Percentiles rank a stretch among this genome's conserved stretches.
Conservation (phyloP, 2,113 vertebrate genomes). For the Phainopepla nitens region DNA sequence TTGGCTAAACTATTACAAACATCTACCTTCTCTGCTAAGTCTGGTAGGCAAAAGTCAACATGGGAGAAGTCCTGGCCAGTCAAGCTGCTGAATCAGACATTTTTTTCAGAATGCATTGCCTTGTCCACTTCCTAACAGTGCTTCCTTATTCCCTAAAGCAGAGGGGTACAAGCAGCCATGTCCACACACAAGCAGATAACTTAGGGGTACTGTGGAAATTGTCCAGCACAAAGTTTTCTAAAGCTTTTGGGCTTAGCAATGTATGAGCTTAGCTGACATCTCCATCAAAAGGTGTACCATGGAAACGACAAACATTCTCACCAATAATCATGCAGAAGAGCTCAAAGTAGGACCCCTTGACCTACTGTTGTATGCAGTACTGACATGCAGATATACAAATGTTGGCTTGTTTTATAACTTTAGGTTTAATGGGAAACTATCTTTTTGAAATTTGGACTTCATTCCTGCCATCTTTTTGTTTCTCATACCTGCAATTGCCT, state of each 20-base stretch:
- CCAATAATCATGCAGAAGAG: background rate
- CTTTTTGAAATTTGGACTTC: background rate
- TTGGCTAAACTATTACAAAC: background rate
- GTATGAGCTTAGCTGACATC: background rate
- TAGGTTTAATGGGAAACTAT: background rate
- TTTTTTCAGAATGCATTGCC: background rate
- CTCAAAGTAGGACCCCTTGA: background rate
- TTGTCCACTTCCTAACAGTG: background rate
- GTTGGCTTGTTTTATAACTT: background rate
- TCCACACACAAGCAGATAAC: background rate
- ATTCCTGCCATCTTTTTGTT: background rate
- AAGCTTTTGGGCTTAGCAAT: fast-evolving
- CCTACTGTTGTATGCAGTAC: background rate
- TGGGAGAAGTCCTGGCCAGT: background rate
- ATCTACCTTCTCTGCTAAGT: background rate
- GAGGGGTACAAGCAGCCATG: fast-evolving
- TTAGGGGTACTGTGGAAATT: background rate
- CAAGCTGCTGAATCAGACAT: background rate
- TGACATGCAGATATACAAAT: background rate
- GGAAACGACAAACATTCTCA: background rate
- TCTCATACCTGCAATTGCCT: background rate
- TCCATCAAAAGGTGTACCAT: background rate
- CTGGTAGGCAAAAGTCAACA: background rate
- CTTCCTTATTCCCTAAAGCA: background rate
- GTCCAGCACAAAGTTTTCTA: background rate